These are phyloP conservation scores for Protodeltote pygarga DNA, from an alignment of 2,888 invertebrate genomes.

Conservation along the genomic window DNA sequence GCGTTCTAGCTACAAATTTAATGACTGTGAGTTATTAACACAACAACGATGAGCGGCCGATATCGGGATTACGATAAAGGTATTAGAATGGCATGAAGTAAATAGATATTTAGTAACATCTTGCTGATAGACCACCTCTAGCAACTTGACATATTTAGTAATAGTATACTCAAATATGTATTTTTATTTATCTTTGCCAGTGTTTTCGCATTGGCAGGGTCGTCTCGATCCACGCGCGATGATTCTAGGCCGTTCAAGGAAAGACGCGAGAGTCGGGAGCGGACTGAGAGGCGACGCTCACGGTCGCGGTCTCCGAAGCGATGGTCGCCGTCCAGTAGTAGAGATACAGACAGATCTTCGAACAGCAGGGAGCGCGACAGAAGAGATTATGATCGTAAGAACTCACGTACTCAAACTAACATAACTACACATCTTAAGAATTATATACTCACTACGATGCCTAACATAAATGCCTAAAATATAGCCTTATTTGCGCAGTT, in stretches of 20 bases:
- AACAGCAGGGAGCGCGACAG: constrained; percentile 57
- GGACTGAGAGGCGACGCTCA: constrained; percentile 50
- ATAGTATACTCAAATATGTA: constrained; percentile 65
- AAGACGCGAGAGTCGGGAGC: constrained; percentile 52
- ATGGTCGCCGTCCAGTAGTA: constrained; percentile 52
- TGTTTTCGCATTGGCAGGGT: constrained; percentile 92
- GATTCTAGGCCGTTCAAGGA: constrained; percentile 79
- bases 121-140: constrained; percentile 13
- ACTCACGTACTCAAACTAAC: background rate
- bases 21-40: constrained; percentile 20
- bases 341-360: constrained; percentile 47
- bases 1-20: constrained; percentile 17
- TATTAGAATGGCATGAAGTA: constrained; percentile 67
- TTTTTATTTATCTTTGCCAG: constrained; percentile 89
- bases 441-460: background rate
- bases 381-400: constrained; percentile 39
- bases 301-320: constrained; percentile 67
- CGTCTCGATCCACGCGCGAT: constrained; percentile 86
- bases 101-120: constrained; percentile 32
- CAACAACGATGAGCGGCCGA: constrained; percentile 66
- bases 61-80: constrained; percentile 69
- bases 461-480: too few relatives aligned
- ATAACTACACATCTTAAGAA: background rate
- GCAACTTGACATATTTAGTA: constrained; percentile 29
- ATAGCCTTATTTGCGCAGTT: constrained; percentile 23